Evolutionary conservation across 2,797 vertebrate species (phyloP), one percentile per base, ranked within the genome.

Genomic region (Trichosurus vulpecula): DNA sequence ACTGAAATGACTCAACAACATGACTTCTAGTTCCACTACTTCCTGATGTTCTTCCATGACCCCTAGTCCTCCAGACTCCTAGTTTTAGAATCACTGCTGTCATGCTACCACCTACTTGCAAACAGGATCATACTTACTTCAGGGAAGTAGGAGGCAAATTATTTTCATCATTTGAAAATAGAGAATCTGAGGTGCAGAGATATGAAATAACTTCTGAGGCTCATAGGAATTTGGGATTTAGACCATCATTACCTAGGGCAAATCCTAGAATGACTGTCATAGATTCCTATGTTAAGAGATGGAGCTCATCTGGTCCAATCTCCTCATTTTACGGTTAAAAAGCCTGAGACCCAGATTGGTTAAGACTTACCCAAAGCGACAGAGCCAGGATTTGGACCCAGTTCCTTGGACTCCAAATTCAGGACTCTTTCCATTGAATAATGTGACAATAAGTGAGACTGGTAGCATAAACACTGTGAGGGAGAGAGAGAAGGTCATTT

Each of bases 151-250:
- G 29, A 3, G 0, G 0, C 74, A 52, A 54, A 91, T 74, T 92
- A 90, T 31, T 81, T 91, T 56, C 6, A 66, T n/a, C 74, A 35
- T 0, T 2, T 2, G 0, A 0, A 0, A 12, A 10, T 61, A 95
- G 74, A n/a, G 0, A 0, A 1, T 0, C 66, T 66, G 92, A 31
- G 31, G 92, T 94, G 12, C 51, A 54, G n/a, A 74, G 16, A 41
- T 74, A n/a, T 74, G 16, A n/a, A 41, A 74, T 74, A 14, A 41
- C 2, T 41, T 74, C 9, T 74, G n/a, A 74, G n/a, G 16, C 14
- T 74, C 66, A 74, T 2, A 74, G 16, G 27, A n/a, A 16, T 41
- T 74, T 16, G 6, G 16, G 16, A 1, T 74, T 74, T 22, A n/a
- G 35, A 66, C 27, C 66, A 74, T 74, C n/a, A 22, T 41, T 22